phyloP scores from a whole-genome alignment of 2,888 invertebrate species.

The Esperia sulphurella region DNA sequence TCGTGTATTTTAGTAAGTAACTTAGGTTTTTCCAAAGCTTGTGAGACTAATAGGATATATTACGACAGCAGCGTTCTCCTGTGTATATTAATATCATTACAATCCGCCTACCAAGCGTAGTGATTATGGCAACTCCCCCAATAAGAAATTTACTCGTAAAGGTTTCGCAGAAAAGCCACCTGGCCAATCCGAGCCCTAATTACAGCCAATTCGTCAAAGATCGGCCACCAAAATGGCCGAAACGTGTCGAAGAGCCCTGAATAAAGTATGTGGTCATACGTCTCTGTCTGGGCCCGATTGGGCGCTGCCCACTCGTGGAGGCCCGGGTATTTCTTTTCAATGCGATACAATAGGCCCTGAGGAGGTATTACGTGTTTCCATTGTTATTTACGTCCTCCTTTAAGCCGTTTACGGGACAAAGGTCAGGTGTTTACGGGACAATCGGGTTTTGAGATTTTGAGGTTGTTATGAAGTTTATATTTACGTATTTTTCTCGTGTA shows the following conservation, averaged over 20 bases:
- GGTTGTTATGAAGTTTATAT: too few relatives aligned
- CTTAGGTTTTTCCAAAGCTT: too few relatives aligned
- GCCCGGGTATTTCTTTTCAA: slow-evolving; percentile 32
- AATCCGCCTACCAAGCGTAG: too few relatives aligned
- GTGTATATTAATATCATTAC: too few relatives aligned
- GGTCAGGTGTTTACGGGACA: background rate
- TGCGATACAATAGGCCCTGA: slow-evolving; percentile 32
- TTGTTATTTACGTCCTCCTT: background rate
- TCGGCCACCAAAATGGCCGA: slow-evolving; percentile 13
- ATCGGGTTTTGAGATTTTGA: too few relatives aligned
- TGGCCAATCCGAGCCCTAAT: slow-evolving; percentile 9
- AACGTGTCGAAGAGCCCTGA: slow-evolving; percentile 23
- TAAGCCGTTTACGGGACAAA: background rate
- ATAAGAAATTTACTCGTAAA: too few relatives aligned
- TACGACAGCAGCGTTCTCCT: too few relatives aligned
- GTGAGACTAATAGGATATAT: too few relatives aligned
- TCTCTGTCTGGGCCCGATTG: slow-evolving; percentile 28
- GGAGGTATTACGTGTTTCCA: slow-evolving; percentile 19
- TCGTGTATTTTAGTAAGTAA: too few relatives aligned
- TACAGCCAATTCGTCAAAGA: slow-evolving; percentile 18
- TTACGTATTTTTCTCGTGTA: too few relatives aligned
- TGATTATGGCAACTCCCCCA: too few relatives aligned
- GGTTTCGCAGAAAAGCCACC: too few relatives aligned
- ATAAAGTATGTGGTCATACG: slow-evolving; percentile 30
- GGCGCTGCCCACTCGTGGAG: slow-evolving; percentile 29